Evolutionary conservation across 2,113 vertebrate species (phyloP), one percentile per base, ranked within the genome.

Genomic region (Chrysemys picta): DNA sequence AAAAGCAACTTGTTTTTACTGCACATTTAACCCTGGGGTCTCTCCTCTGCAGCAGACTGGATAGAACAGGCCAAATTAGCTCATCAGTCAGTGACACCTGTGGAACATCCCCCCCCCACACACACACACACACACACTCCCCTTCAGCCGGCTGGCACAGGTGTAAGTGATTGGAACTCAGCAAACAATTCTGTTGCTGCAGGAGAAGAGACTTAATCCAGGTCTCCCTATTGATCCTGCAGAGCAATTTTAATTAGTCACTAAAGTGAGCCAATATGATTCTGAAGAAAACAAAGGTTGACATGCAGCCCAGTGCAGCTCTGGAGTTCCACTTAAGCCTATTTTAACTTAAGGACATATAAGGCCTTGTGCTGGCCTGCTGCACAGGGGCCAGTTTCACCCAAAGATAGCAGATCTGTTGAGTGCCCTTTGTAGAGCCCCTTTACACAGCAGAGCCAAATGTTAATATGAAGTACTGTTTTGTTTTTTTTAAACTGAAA

Each of bases 51-150:
- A 35, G 38, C 45, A 35, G 69, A 22, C 65, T 72, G 65, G 65
- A 21, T 10, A 38, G 52, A 19, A 24, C 25, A 38, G 24, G 4
- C n/a, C 52, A 56, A 53, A 2, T 1, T 11, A 4, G 11, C 12
- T 47, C 81, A 10, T 0, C 57, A 54, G 57, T 22, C 2, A n/a
- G 12, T 62, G 81, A 24, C 0, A 0, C 62, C 4, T 10, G n/a
- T 21, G 56, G 13, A 80, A 57, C 31, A 35, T 31, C 35, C 82
- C 10, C 19, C 54, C 62, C 65, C 35, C 35, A 9, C 31, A 6
- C 47, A 49, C 49, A 10, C n/a, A n/a, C n/a, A n/a, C 52, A 17
- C 52, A 53, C 52, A 50, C 50, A 14, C 50, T 14, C 21, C 49
- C 21, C 42, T 45, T 45, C 19, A 16, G 59, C 8, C 1, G 0